phyloP scores from a whole-genome alignment of 2,888 invertebrate species.

The Apotomis turbidana region DNA sequence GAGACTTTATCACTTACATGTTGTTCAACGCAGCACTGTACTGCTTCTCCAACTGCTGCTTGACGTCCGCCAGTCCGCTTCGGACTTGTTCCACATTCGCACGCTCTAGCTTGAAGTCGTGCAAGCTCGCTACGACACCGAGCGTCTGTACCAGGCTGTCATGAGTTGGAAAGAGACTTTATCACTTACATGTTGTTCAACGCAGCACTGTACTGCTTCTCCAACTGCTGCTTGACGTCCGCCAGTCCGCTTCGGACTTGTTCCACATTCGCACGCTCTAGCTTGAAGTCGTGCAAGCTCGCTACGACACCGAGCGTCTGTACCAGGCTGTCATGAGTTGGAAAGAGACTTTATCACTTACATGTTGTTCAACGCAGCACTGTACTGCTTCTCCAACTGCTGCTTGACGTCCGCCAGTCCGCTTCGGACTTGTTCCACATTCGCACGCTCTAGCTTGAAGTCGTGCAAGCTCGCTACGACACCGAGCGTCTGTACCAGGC shows the following conservation, averaged over 20 bases:
- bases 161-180: constrained; percentile 54
- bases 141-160: constrained; percentile 65
- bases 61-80: constrained; percentile 57
- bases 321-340: constrained; percentile 67
- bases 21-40: constrained; percentile 61
- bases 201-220: constrained; percentile 61
- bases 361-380: constrained; percentile 61
- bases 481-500: constrained; percentile 61
- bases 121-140: constrained; percentile 61
- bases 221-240: constrained; percentile 60
- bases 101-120: constrained; percentile 62
- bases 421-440: constrained; percentile 57
- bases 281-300: constrained; percentile 62
- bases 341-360: constrained; percentile 49
- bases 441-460: constrained; percentile 56
- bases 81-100: constrained; percentile 57
- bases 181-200: constrained; percentile 63
- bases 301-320: constrained; percentile 61
- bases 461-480: constrained; percentile 64
- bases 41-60: constrained; percentile 60
- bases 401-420: constrained; percentile 59
- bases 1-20: constrained; percentile 55
- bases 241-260: constrained; percentile 57
- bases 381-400: constrained; percentile 64
- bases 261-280: constrained; percentile 57